Evolutionary conservation across 2,888 invertebrate species (phyloP), one percentile per base, ranked within the genome.

Genomic region (Plusia festucae): DNA sequence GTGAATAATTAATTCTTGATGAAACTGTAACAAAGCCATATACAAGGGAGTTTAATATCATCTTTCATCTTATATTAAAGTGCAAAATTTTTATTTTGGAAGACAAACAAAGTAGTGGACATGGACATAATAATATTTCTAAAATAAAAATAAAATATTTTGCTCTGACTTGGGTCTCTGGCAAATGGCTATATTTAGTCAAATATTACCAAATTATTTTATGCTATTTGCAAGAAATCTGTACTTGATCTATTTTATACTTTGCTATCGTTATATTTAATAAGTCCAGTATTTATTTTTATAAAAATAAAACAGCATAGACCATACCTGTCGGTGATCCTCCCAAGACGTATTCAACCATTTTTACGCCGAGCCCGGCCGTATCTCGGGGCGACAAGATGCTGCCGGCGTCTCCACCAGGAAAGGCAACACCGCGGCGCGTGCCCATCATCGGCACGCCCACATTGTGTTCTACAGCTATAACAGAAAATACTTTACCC

Each of bases 281-380:
- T n/a, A n/a, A n/a, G n/a, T n/a, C n/a, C n/a, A n/a, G n/a, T n/a
- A n/a, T n/a, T n/a, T n/a, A n/a, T n/a, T n/a, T 5, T 24, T 24
- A 30, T 30, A 9, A 16, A 18, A 13, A 18, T 20, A 49, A 3
- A 24, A 9, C 18, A 52, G 24, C 13, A 51, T 49, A 68, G 30
- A 72, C 24, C 72, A 81, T 90, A 95, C 95, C 95, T 79, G 98
- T 98, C 22, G 98, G 98, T 73, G 98, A 98, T 75, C 98, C 98
- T 78, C 99, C 98, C 84, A 99, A 96, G 68, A 99, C 99, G 92
- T 99, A 99, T 94, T 99, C 99, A 61, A 99, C 99, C 99, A 99
- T 99, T 96, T 99, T 99, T 81, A 99, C 98, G 79, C 98, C 99
- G 79, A 99, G 96, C 53, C 98, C 98, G 76, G 98, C 98, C 80